Evolutionary conservation across 2,113 vertebrate genomes (phyloP).

Genomic region (Bagarius yarrelli): DNA sequence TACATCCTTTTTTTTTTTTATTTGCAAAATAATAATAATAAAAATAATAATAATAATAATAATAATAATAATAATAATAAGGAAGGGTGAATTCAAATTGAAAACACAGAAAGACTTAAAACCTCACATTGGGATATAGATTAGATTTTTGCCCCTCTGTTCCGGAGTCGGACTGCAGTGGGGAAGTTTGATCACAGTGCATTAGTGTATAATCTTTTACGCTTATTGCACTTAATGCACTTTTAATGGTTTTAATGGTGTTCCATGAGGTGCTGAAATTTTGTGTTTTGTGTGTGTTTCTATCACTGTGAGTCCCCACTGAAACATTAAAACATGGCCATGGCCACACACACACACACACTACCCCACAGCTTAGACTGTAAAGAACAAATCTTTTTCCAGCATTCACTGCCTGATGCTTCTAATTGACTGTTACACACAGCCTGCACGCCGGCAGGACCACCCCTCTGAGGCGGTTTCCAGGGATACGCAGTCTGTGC

Average conservation of each 20-base stretch:
- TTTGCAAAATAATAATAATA: too few relatives aligned
- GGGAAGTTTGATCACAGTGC: neutral
- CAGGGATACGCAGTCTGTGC: neutral
- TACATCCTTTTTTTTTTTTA: too few relatives aligned
- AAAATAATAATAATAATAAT: too few relatives aligned
- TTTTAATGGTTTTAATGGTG: neutral
- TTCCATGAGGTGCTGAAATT: neutral
- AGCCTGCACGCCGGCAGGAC: neutral
- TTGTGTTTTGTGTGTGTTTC: neutral
- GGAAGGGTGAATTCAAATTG: too few relatives aligned
- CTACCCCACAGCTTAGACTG: neutral
- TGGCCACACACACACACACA: neutral
- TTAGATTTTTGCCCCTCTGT: too few relatives aligned
- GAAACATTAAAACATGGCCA: neutral
- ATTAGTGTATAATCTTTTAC: neutral
- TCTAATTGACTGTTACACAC: slow-evolving; percentile 3
- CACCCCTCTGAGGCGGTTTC: neutral
- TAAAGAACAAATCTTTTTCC: neutral
- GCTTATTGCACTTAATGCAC: neutral
- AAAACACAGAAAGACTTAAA: too few relatives aligned
- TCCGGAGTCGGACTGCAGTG: neutral
- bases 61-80: too few relatives aligned
- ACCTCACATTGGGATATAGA: too few relatives aligned
- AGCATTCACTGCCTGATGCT: neutral
- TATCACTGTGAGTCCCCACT: neutral